Evolutionary conservation across 2,888 invertebrate species (phyloP).

Genomic region (Helleia helle): DNA sequence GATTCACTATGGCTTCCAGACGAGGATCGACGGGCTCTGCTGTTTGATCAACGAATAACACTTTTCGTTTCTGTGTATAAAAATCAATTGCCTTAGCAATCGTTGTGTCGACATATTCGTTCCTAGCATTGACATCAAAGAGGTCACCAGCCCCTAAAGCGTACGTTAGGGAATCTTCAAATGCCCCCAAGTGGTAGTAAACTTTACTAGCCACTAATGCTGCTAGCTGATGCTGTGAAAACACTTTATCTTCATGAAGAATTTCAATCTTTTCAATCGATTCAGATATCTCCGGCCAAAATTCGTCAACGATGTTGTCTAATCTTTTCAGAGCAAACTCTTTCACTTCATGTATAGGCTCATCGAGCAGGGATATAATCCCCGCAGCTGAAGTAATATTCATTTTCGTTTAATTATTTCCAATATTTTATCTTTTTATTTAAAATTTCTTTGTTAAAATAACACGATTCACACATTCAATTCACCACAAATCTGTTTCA

Average conservation of each 20-base stretch:
- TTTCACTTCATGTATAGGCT: slow-evolving; percentile 93
- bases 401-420: slow-evolving; percentile 35
- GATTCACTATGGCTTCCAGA: slow-evolving; percentile 94
- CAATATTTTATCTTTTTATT: slow-evolving; percentile 10
- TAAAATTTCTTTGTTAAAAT: slow-evolving; percentile 13
- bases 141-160: slow-evolving; percentile 96
- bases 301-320: slow-evolving; percentile 95
- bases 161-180: slow-evolving; percentile 97
- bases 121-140: slow-evolving; percentile 94
- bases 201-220: slow-evolving; percentile 98
- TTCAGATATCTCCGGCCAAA: slow-evolving; percentile 99
- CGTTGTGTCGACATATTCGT: slow-evolving; percentile 97
- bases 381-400: slow-evolving; percentile 81
- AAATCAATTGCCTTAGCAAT: slow-evolving; percentile 98
- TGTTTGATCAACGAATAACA: slow-evolving; percentile 79
- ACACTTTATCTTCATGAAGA: slow-evolving; percentile 92
- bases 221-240: slow-evolving; percentile 92
- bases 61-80: slow-evolving; percentile 91
- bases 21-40: slow-evolving; percentile 84
- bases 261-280: slow-evolving; percentile 98
- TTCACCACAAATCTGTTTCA: slow-evolving; percentile 19
- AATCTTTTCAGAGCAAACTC: slow-evolving; percentile 94
- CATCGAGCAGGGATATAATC: slow-evolving; percentile 95
- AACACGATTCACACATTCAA: slow-evolving; percentile 26
- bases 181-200: slow-evolving; percentile 97